These are phyloP conservation scores for Apamea anceps DNA, from an alignment of 2,888 invertebrate species.

Conservation along the genomic window DNA sequence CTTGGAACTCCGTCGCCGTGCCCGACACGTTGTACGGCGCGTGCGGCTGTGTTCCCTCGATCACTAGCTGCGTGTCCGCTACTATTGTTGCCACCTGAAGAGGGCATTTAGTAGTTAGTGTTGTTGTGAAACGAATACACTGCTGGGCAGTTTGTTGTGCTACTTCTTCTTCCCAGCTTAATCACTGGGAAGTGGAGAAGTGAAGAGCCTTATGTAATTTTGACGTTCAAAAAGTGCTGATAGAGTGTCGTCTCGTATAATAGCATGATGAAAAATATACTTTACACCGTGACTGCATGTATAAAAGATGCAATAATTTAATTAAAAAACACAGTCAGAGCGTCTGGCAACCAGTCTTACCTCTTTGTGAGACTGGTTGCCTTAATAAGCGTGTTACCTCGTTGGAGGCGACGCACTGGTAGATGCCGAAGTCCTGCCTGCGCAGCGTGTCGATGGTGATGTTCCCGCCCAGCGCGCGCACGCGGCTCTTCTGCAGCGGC, in stretches of 20 bases:
- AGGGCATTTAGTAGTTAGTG: background rate
- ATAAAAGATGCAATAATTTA: background rate
- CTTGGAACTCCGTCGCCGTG: slow-evolving; percentile 96
- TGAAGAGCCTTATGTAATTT: background rate
- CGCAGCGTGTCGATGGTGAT: slow-evolving; percentile 97
- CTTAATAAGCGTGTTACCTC: slow-evolving; percentile 88
- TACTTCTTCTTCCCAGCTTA: background rate
- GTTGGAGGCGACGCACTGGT: slow-evolving; percentile 98
- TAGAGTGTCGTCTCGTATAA: background rate
- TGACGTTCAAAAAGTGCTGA: background rate
- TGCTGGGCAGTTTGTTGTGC: background rate
- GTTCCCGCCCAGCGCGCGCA: slow-evolving; percentile 95
- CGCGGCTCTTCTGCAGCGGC: slow-evolving; percentile 94
- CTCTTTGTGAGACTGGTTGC: background rate
- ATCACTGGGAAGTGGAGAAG: background rate
- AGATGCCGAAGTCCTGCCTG: slow-evolving; percentile 97
- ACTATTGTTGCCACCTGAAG: slow-evolving; percentile 96
- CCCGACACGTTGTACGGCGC: slow-evolving; percentile 99
- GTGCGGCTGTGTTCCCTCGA: slow-evolving; percentile 98
- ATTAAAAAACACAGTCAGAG: background rate
- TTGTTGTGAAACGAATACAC: background rate
- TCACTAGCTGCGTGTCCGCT: slow-evolving; percentile 96
- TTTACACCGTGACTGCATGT: background rate
- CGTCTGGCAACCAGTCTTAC: background rate
- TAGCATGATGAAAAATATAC: background rate